phyloP scores from a whole-genome alignment of 2,797 vertebrate species.

The Harpagifer antarcticus region DNA sequence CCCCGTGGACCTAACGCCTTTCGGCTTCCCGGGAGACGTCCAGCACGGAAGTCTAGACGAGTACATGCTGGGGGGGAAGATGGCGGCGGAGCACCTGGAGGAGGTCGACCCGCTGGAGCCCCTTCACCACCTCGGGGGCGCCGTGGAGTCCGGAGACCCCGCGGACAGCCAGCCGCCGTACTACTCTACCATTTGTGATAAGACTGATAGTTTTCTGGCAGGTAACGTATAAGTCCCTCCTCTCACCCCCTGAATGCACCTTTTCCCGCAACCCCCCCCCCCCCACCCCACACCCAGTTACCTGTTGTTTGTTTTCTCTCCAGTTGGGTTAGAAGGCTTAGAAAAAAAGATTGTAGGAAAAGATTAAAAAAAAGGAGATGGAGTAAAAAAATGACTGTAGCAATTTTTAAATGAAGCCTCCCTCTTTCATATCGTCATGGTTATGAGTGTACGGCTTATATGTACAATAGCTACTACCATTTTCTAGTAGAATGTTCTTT shows the following conservation, averaged over 20 bases:
- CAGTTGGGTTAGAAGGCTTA: conserved; percentile 77
- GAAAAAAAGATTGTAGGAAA: conserved; percentile 73
- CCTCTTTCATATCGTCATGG: conserved; percentile 78
- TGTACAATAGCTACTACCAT: conserved; percentile 85
- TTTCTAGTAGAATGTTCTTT: conserved; percentile 87
- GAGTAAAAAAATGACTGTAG: conserved; percentile 79
- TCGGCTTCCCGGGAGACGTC: conserved; percentile 67
- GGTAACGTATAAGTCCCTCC: conserved; percentile 89
- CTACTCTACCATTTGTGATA: conserved; percentile 88
- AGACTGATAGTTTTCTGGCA: conserved; percentile 89
- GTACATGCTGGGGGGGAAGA: conserved; percentile 81
- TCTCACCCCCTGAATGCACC: conserved; percentile 78
- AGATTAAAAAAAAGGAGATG: conserved; percentile 60
- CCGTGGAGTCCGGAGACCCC: conserved; percentile 60
- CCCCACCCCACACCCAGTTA: conserved; percentile 60
- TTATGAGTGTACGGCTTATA: conserved; percentile 82
- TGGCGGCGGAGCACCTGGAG: conserved; percentile 61
- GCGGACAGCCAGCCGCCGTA: conserved; percentile 81
- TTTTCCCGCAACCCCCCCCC: conserved; percentile 76
- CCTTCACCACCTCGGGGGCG: conserved; percentile 52
- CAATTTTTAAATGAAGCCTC: conserved; percentile 84
- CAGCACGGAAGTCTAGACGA: conserved; percentile 67
- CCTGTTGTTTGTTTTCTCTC: conserved; percentile 81
- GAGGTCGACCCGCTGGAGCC: conserved; percentile 71
- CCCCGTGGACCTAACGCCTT: conserved; percentile 83